Evolutionary conservation across 2,797 vertebrate species (phyloP).

Genomic region (Caiman crocodilus): DNA sequence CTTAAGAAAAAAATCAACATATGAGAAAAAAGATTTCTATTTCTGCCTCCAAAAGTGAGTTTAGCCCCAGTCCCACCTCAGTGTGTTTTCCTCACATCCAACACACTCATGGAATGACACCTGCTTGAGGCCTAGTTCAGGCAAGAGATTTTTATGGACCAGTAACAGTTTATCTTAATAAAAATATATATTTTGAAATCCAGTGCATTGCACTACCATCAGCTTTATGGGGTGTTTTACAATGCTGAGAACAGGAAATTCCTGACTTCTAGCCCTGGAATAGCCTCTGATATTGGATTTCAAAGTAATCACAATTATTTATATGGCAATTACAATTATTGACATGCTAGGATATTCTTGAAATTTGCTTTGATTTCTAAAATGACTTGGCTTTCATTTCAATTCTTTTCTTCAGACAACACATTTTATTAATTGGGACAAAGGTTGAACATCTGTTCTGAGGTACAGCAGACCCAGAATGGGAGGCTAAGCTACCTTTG

Average conservation of each 20-base stretch:
- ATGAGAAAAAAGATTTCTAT: neutral
- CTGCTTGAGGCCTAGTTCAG: fast-evolving
- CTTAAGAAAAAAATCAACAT: neutral
- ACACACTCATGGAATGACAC: neutral
- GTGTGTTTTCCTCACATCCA: neutral
- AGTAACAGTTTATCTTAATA: fast-evolving
- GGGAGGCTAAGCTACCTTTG: neutral
- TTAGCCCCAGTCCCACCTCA: neutral
- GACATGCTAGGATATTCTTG: no score
- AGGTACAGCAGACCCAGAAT: neutral
- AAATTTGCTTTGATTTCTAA: fast-evolving
- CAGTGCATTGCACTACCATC: neutral
- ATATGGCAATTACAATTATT: neutral
- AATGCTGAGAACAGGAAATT: neutral
- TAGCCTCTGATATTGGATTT: neutral
- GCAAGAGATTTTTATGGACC: neutral
- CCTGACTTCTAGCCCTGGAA: neutral
- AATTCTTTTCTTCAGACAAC: neutral
- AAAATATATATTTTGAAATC: neutral
- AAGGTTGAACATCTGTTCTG: neutral
- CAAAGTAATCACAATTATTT: neutral
- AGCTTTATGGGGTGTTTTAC: neutral
- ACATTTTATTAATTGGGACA: neutral
- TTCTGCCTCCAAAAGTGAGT: neutral
- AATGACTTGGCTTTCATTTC: neutral